A percentile compares a stretch with the other conserved stretches of the same genome.
phyloP scores from a whole-genome alignment of 2,797 vertebrate species.

The Hylomyscus alleni region DNA sequence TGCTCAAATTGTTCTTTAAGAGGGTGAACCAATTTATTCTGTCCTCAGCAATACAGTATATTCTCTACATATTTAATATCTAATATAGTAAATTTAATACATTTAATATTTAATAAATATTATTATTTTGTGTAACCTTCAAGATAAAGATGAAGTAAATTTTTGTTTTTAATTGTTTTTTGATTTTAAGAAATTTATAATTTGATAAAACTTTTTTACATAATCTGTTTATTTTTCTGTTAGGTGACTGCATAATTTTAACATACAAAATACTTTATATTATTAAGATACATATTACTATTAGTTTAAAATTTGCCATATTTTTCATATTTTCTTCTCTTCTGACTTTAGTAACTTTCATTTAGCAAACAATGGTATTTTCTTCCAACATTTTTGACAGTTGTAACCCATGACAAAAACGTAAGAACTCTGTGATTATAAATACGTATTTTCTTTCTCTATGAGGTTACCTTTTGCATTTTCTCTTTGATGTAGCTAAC shows the following conservation, averaged over 20 bases:
- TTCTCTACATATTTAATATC: neutral
- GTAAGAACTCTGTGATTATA: neutral
- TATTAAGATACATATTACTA: neutral
- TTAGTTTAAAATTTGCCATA: neutral
- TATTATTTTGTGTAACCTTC: neutral
- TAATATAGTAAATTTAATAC: neutral
- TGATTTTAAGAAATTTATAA: neutral
- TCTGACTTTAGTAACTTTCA: slow-evolving; percentile 10
- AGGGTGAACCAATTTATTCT: neutral
- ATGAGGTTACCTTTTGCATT: neutral
- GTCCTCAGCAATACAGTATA: neutral
- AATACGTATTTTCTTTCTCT: neutral
- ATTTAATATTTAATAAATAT: neutral
- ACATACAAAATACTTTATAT: neutral
- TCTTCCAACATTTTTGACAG: neutral
- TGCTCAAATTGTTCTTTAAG: slow-evolving; percentile 4
- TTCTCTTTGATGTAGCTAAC: slow-evolving; percentile 14
- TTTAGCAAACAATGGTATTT: slow-evolving; percentile 1
- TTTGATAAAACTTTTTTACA: neutral
- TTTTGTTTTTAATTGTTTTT: slow-evolving; percentile 20
- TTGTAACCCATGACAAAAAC: neutral
- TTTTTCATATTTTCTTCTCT: slow-evolving; percentile 7
- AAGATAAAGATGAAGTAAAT: neutral
- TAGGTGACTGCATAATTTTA: neutral
- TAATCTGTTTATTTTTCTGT: neutral